phyloP scores from a whole-genome alignment of 2,113 vertebrate species.

The Paralichthys olivaceus region DNA sequence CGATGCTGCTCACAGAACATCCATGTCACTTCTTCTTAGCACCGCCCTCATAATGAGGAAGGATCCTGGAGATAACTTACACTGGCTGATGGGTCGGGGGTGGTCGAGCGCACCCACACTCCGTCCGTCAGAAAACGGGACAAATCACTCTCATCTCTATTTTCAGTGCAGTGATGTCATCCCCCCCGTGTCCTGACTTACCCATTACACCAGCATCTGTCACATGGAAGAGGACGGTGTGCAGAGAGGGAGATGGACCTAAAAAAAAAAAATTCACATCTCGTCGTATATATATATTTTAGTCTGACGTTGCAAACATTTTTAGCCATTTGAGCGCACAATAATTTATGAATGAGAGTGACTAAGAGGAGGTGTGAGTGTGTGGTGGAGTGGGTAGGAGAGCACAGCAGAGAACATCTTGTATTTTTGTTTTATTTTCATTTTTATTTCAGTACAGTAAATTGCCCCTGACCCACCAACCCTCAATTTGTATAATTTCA shows the following conservation, averaged over 20 bases:
- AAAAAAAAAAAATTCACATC: slow-evolving; percentile 5
- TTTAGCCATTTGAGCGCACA: slow-evolving; percentile 21
- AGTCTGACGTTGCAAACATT: slow-evolving; percentile 19
- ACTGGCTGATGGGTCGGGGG: slow-evolving; percentile 6
- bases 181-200: slow-evolving; percentile 67
- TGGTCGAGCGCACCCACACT: slow-evolving; percentile 33
- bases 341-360: slow-evolving; percentile 73
- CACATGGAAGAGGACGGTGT: slow-evolving; percentile 59
- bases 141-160: slow-evolving; percentile 69
- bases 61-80: slow-evolving; percentile 56
- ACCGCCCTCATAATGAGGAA: slow-evolving; percentile 27
- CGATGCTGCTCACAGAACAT: background rate
- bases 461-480: background rate
- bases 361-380: slow-evolving; percentile 48
- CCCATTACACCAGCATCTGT: slow-evolving; percentile 70
- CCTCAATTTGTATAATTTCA: slow-evolving; percentile 30
- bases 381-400: slow-evolving; percentile 36
- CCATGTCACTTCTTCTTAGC: slow-evolving; percentile 40
- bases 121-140: slow-evolving; percentile 61
- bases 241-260: slow-evolving; percentile 3
- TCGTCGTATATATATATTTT: slow-evolving; percentile 23
- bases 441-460: slow-evolving; percentile 2
- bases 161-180: slow-evolving; percentile 74
- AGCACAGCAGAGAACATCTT: background rate
- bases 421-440: slow-evolving; percentile 16